A percentile compares a stretch with the other conserved stretches of the same genome.
phyloP scores from a whole-genome alignment of 2,113 vertebrate species.

The Galbula dea region DNA sequence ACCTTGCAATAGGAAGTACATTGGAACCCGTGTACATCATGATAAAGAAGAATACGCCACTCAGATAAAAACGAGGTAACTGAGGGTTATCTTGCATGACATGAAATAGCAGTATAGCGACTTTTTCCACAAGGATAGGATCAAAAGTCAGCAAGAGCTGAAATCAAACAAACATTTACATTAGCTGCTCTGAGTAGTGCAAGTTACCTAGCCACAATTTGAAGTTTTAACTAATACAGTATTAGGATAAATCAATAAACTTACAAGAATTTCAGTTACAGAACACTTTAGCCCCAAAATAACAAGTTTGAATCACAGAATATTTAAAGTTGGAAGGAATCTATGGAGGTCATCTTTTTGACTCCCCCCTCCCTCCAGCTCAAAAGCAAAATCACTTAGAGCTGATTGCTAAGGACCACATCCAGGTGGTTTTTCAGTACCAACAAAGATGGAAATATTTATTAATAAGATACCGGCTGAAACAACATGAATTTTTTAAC shows the following conservation, averaged over 20 bases:
- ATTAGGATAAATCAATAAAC: background rate
- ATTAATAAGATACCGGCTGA: background rate
- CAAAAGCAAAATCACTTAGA: background rate
- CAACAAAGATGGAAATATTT: background rate
- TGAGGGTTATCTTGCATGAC: conserved; percentile 98
- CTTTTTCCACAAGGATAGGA: conserved; percentile 97
- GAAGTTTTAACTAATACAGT: background rate
- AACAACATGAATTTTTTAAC: background rate
- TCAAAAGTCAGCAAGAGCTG: conserved; percentile 98
- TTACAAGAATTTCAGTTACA: background rate
- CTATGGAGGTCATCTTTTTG: background rate
- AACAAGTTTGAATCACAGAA: background rate
- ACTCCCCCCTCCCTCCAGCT: fast-evolving
- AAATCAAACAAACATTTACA: conserved; percentile 27
- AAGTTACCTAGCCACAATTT: background rate
- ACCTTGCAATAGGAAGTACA: conserved; percentile 96
- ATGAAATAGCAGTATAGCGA: conserved; percentile 87
- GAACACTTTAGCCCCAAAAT: background rate
- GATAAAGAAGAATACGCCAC: conserved; percentile 97
- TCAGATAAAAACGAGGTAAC: conserved; percentile 95
- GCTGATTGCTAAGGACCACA: background rate
- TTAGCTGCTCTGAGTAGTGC: background rate
- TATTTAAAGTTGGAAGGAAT: background rate
- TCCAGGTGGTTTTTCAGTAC: background rate
- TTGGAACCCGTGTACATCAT: conserved; percentile 99